Conservation (phyloP, 2,888 invertebrate species). For the Acrobasis suavella region DNA sequence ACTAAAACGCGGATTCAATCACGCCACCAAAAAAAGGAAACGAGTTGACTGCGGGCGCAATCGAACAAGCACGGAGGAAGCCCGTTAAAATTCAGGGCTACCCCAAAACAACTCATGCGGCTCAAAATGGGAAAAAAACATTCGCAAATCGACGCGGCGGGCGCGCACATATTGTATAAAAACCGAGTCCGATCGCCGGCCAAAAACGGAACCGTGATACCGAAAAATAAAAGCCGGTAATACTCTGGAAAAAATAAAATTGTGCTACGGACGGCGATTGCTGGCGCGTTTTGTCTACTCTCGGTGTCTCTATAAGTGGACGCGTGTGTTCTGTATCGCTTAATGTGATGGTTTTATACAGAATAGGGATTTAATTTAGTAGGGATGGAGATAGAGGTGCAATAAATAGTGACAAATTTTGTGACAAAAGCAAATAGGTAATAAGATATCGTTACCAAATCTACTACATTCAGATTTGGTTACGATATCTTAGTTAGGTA, state of each 20-base stretch:
- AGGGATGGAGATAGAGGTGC: no score
- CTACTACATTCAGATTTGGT: no score
- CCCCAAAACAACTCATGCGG: slow-evolving; percentile 79
- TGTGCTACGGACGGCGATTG: slow-evolving; percentile 46
- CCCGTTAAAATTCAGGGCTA: slow-evolving; percentile 71
- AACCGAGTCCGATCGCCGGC: slow-evolving; percentile 76
- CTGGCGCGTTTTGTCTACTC: slow-evolving; percentile 48
- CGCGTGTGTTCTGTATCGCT: slow-evolving; percentile 26
- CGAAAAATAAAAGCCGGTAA: slow-evolving; percentile 79
- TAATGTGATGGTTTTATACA: slow-evolving; percentile 34
- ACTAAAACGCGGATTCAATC: slow-evolving; percentile 80
- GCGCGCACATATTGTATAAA: slow-evolving; percentile 73
- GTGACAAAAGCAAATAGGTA: no score
- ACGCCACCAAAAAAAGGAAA: slow-evolving; percentile 64
- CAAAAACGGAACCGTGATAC: slow-evolving; percentile 81
- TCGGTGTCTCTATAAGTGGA: slow-evolving; percentile 67
- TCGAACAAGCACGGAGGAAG: slow-evolving; percentile 70
- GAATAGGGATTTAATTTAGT: background rate
- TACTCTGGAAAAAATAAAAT: slow-evolving; percentile 75
- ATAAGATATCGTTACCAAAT: no score
- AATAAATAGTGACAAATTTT: no score
- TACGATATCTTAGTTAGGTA: no score
- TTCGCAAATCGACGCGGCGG: slow-evolving; percentile 72
- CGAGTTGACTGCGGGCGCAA: slow-evolving; percentile 67
- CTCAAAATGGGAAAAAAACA: slow-evolving; percentile 66